These are phyloP conservation scores for Carabus problematicus DNA, from an alignment of 2,888 invertebrate genomes.

Conservation along the genomic window DNA sequence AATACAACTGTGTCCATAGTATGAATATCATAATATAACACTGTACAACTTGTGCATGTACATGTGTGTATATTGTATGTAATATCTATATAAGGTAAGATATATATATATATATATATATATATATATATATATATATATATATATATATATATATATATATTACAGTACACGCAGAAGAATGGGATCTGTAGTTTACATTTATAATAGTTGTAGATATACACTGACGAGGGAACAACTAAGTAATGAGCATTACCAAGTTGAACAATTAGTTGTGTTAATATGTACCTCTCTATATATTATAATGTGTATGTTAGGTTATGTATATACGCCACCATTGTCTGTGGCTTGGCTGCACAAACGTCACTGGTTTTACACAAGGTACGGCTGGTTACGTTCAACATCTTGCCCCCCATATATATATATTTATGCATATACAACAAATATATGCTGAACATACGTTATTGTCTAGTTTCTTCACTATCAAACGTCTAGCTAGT, in stretches of 20 bases:
- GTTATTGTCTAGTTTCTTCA: slow-evolving; percentile 40
- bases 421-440: not conserved
- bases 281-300: not conserved
- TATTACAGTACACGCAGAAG: slow-evolving; percentile 39
- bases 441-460: slow-evolving; percentile 15
- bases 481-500: slow-evolving; percentile 34
- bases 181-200: slow-evolving; percentile 35
- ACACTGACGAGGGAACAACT: slow-evolving; percentile 40
- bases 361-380: slow-evolving; percentile 12
- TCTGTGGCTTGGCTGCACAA: slow-evolving; percentile 33
- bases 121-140: slow-evolving; percentile 7
- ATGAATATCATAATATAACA: too few relatives aligned
- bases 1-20: too few relatives aligned
- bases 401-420: slow-evolving; percentile 24
- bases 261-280: slow-evolving; percentile 37
- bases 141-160: slow-evolving; percentile 33
- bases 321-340: slow-evolving; percentile 33
- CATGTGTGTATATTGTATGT: too few relatives aligned
- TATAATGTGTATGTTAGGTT: slow-evolving; percentile 5
- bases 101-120: too few relatives aligned
- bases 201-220: slow-evolving; percentile 38
- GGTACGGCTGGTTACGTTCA: slow-evolving; percentile 32
- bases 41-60: too few relatives aligned
- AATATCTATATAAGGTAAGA: too few relatives aligned
- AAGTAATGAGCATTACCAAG: slow-evolving; percentile 34